phyloP scores from a whole-genome alignment of 2,888 invertebrate genomes.

The Sinelater perroti region DNA sequence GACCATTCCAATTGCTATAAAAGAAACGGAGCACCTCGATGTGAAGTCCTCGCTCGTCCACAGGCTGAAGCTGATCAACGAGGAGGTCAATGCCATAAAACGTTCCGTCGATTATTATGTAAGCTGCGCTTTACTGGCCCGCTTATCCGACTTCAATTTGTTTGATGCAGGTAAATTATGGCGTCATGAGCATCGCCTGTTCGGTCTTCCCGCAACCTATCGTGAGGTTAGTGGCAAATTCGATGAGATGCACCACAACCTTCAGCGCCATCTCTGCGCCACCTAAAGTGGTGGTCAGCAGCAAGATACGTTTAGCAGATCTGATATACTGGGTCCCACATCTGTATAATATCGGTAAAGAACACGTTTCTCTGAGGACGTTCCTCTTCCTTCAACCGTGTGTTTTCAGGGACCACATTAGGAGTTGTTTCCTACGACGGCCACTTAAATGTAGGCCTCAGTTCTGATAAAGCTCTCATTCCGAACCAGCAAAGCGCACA shows the following conservation, averaged over 20 bases:
- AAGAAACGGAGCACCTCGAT: no score
- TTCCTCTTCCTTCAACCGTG: no score
- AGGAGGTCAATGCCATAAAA: not conserved
- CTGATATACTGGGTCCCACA: constrained; percentile 8
- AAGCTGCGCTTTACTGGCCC: no score
- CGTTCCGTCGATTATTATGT: not conserved
- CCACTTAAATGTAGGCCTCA: constrained; percentile 61
- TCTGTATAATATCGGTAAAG: not conserved
- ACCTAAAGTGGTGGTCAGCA: not conserved
- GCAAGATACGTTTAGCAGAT: not conserved
- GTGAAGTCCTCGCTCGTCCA: no score
- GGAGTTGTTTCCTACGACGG: constrained; percentile 64
- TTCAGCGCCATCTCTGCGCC: constrained; percentile 1
- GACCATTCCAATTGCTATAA: no score
- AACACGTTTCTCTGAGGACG: no score
- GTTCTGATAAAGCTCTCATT: constrained; percentile 62
- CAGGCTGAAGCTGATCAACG: not conserved
- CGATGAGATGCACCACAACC: not conserved
- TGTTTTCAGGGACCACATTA: no score
- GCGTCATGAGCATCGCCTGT: no score
- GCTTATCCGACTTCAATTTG: no score
- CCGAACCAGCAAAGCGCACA: constrained; percentile 55
- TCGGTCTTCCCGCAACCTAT: not conserved
- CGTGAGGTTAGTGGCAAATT: not conserved
- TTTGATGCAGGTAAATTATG: no score